Conservation (phyloP, 2,888 invertebrate species). For the Tipula helvola region DNA sequence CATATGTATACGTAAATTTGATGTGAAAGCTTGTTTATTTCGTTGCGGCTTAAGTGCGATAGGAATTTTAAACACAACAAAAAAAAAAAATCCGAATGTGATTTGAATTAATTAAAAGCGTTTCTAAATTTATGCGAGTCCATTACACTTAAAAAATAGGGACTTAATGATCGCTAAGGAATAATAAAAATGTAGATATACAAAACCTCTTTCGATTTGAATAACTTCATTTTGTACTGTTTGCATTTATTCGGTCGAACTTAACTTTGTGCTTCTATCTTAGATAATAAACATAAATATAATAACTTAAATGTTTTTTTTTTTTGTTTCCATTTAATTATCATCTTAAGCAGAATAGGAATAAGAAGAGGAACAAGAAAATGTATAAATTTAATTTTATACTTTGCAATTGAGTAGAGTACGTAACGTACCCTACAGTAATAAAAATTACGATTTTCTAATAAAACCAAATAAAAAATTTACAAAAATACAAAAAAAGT, state of each 20-base stretch:
- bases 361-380: background rate
- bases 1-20: background rate
- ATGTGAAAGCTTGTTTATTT: background rate
- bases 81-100: background rate
- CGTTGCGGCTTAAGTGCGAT: background rate
- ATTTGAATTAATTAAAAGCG: background rate
- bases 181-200: background rate
- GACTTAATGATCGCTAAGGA: background rate
- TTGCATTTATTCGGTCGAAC: background rate
- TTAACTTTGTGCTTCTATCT: background rate
- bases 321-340: background rate
- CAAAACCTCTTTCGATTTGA: background rate
- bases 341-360: background rate
- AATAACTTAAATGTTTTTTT: background rate
- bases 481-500: background rate
- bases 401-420: background rate
- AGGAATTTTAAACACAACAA: background rate
- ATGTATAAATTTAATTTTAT: background rate
- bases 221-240: background rate
- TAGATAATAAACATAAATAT: background rate
- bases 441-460: background rate
- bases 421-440: background rate
- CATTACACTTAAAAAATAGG: background rate
- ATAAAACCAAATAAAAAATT: background rate
- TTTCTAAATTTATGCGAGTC: background rate